Percentiles rank a stretch among this genome's conserved stretches.
These are phyloP conservation scores for Erebia palarica DNA, from an alignment of 2,888 invertebrate species.

Conservation along the genomic window DNA sequence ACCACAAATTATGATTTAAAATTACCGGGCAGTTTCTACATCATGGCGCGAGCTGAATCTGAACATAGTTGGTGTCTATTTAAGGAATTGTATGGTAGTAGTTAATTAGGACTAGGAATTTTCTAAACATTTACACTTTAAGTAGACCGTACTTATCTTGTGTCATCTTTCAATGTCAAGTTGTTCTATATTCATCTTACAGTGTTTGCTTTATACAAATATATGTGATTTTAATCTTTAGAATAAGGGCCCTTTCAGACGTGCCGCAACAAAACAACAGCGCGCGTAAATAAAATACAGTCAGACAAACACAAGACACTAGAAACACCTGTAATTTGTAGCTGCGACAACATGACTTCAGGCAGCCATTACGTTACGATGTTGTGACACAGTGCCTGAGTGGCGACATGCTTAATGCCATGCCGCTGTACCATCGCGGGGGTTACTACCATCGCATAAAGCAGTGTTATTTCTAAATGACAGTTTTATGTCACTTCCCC, in stretches of 20 bases:
- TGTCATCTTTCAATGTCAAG: slow-evolving; percentile 18
- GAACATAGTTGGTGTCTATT: slow-evolving; percentile 36
- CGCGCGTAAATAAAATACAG: too few species aligned
- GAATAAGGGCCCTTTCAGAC: background rate
- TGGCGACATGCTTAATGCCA: too few species aligned
- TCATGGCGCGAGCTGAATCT: slow-evolving; percentile 23
- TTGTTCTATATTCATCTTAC: slow-evolving; percentile 29
- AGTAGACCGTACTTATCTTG: slow-evolving; percentile 43
- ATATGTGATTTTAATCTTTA: background rate
- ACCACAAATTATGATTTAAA: background rate
- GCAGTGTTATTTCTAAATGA: too few species aligned
- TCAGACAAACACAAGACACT: too few species aligned
- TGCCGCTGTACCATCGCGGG: too few species aligned
- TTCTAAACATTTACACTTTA: slow-evolving; percentile 48
- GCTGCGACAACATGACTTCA: too few species aligned
- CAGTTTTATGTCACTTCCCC: too few species aligned
- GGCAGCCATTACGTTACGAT: background rate
- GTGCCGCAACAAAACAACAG: too few species aligned
- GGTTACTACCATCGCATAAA: too few species aligned
- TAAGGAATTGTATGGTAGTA: slow-evolving; percentile 52
- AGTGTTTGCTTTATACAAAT: slow-evolving; percentile 11
- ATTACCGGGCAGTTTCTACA: background rate
- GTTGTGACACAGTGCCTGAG: background rate
- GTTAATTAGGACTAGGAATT: slow-evolving; percentile 51
- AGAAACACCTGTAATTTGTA: too few species aligned